A percentile compares a stretch with the other conserved stretches of the same genome.
Conservation (phyloP, 2,113 vertebrate genomes). For the Tyrannus savana region DNA sequence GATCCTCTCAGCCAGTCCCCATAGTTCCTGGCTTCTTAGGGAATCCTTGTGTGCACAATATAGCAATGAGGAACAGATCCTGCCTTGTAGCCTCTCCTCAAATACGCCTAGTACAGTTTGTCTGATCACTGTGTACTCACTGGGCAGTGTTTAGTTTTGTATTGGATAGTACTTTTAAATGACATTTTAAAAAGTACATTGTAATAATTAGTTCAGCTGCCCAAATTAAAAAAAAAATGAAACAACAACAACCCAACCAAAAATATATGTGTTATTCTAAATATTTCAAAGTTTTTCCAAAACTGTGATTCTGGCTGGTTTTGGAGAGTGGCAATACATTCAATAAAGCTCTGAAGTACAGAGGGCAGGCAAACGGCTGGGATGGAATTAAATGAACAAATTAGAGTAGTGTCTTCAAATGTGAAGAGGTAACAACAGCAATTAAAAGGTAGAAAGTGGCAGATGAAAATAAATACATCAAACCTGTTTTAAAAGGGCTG, state of each 20-base stretch:
- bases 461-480: not conserved
- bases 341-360: not conserved
- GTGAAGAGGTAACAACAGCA: not conserved
- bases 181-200: not conserved
- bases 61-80: not conserved
- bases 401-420: not conserved
- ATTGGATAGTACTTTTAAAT: not conserved
- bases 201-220: not conserved
- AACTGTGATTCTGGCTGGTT: not conserved
- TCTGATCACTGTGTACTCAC: not conserved
- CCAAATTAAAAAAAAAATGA: not conserved
- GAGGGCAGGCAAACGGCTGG: not conserved
- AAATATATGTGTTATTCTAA: not conserved
- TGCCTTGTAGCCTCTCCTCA: not conserved
- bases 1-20: not conserved
- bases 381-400: not conserved
- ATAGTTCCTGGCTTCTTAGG: not conserved
- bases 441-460: not conserved
- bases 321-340: not conserved
- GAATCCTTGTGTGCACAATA: not conserved
- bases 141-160: not conserved
- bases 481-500: not conserved
- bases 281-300: not conserved
- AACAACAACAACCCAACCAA: not conserved
- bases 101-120: not conserved